Base-by-base conservation (phyloP, 2,888 invertebrate species). In the Thymelicus acteon region DNA sequence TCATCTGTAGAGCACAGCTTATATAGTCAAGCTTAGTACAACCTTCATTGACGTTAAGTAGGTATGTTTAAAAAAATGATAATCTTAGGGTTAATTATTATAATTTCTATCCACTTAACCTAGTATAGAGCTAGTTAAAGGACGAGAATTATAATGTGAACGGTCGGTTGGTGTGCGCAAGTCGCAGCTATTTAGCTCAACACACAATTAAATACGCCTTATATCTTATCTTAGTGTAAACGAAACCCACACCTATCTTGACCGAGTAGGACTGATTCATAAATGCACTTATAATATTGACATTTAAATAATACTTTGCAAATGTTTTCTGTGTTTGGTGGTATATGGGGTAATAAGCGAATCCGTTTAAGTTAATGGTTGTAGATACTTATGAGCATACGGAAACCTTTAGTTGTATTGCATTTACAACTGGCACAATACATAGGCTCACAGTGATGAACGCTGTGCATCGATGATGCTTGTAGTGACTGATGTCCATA, bases 161-260 rank as follows among this genome's bases (percentile, higher is more conserved):
- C 6, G 31, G 31, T 57, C 57, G 57, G 57, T 58, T 58, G 15
- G 66, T 44, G 7, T 5, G 44, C 57, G 47, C 57, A 31, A 31
- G 12, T 24, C 57, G 10, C 31, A 24, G 66, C 15, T 47, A 58
- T 66, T 58, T 66, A 58, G 66, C 57, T 66, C 58, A 57, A 58
- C 58, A 47, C 66, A 66, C 66, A 66, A 66, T 58, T 58, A 37
- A 66, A 66, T 66, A 58, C 47, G 66, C 57, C 57, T 44, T 58
- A 37, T 66, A 66, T 66, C 66, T 66, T 66, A 66, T 66, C 66
- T 58, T 12, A 37, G 66, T 58, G 66, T 47, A 66, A 66, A 66
- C 57, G 58, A 37, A 66, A 66, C 58, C 64, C 66, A 66, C 66
- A 66, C 65, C 65, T 66, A 66, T 66, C 58, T 66, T 47, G 54